These are phyloP conservation scores for Himantopus leucocephalus DNA, from an alignment of 2,113 vertebrate genomes.

Conservation along the genomic window DNA sequence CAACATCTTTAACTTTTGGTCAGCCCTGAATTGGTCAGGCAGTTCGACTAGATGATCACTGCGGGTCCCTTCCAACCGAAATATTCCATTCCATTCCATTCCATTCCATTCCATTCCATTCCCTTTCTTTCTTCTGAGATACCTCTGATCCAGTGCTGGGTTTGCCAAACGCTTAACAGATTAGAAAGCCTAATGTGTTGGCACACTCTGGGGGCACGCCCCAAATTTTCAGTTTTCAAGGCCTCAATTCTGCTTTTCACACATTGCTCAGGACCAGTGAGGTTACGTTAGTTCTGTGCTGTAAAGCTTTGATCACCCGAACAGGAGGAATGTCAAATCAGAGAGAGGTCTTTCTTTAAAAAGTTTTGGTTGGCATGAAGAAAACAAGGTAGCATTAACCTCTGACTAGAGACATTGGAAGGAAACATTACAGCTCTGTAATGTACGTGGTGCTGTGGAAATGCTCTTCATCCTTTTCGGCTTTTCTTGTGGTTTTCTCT, in stretches of 20 bases:
- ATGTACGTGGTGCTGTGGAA: not conserved
- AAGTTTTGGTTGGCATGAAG: not conserved
- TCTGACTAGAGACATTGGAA: not conserved
- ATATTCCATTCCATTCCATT: not conserved
- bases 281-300: not conserved
- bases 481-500: slow-evolving; percentile 58
- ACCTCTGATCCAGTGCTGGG: not conserved
- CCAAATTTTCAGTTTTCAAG: not conserved
- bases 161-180: slow-evolving; percentile 26
- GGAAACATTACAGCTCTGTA: not conserved
- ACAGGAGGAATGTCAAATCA: not conserved
- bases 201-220: not conserved
- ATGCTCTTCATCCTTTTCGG: not conserved
- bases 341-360: not conserved
- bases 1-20: too few relatives aligned
- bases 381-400: not conserved
- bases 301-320: not conserved
- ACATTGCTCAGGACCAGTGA: not conserved
- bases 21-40: too few relatives aligned
- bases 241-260: not conserved
- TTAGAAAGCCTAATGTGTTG: slow-evolving; percentile 22
- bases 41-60: too few relatives aligned
- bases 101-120: not conserved
- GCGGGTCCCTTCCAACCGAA: too few relatives aligned
- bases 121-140: not conserved